phyloP scores from a whole-genome alignment of 2,113 vertebrate genomes.

The Aptenodytes forsteri region DNA sequence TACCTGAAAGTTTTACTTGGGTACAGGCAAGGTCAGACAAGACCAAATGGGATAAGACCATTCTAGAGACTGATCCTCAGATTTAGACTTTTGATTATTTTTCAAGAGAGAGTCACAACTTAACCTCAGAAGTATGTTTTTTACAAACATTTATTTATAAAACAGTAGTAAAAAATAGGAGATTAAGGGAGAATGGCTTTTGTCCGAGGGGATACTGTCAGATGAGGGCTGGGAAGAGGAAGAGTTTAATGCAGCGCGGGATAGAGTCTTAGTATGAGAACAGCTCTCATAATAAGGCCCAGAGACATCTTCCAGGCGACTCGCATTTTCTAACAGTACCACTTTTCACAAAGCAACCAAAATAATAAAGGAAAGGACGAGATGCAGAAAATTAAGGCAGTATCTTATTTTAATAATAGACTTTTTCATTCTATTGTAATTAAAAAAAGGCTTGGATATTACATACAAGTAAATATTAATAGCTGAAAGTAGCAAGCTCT shows the following conservation, averaged over 20 bases:
- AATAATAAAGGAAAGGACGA: not conserved
- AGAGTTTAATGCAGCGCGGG: not conserved
- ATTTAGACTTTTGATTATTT: not conserved
- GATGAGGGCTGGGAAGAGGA: not conserved
- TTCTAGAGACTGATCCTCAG: not conserved
- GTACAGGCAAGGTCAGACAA: not conserved
- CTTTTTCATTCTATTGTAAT: not conserved
- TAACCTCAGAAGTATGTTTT: not conserved
- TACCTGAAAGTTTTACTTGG: not conserved
- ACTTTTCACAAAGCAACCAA: not conserved
- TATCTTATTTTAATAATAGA: not conserved
- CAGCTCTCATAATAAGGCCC: not conserved
- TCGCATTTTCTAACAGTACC: not conserved
- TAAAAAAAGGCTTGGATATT: not conserved
- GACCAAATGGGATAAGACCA: not conserved
- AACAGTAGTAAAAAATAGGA: not conserved
- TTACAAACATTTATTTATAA: not conserved
- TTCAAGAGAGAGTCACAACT: not conserved
- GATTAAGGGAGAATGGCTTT: not conserved
- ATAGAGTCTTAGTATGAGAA: not conserved
- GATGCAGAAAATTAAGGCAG: not conserved
- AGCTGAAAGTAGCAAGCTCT: not conserved
- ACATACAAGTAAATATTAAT: not conserved
- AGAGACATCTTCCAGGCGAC: not conserved
- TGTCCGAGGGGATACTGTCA: not conserved